Evolutionary conservation across 2,113 vertebrate species (phyloP).

Genomic region (Ageneiosus marmoratus): DNA sequence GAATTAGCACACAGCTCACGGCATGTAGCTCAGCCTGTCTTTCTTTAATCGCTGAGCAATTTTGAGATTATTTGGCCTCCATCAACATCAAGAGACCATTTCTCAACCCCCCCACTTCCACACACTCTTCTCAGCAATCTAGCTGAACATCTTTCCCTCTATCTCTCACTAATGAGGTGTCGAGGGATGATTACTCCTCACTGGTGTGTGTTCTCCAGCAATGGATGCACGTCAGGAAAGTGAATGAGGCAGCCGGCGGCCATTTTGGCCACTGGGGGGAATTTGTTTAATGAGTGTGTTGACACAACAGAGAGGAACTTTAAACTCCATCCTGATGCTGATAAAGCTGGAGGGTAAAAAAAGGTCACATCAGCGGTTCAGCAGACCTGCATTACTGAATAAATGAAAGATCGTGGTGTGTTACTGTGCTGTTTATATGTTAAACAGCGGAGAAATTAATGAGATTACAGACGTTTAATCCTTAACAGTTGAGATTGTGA

Average conservation of each 20-base stretch:
- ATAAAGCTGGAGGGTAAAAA: background rate
- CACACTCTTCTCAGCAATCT: conserved; percentile 21
- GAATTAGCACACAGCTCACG: background rate
- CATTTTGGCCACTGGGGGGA: conserved; percentile 26
- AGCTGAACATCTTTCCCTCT: conserved; percentile 42
- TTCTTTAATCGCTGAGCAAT: conserved; percentile 42
- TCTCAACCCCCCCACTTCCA: too few relatives aligned
- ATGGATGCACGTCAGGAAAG: conserved; percentile 39
- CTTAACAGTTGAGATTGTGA: background rate
- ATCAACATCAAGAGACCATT: background rate
- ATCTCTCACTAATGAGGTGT: conserved; percentile 50
- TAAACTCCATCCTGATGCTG: conserved; percentile 6
- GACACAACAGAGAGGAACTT: conserved; percentile 23
- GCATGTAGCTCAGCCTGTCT: background rate
- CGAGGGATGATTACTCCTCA: conserved; percentile 42
- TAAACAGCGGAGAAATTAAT: background rate
- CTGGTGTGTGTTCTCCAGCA: conserved; percentile 3
- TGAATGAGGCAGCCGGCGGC: conserved; percentile 16
- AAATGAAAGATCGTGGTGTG: background rate
- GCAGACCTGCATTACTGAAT: background rate
- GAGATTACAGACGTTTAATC: background rate
- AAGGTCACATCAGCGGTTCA: background rate
- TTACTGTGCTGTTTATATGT: background rate
- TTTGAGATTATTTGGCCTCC: conserved; percentile 26
- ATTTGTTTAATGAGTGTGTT: conserved; percentile 41